Conservation (phyloP, 1,140 invertebrate species). For the Ceratosolen fusciceps region DNA sequence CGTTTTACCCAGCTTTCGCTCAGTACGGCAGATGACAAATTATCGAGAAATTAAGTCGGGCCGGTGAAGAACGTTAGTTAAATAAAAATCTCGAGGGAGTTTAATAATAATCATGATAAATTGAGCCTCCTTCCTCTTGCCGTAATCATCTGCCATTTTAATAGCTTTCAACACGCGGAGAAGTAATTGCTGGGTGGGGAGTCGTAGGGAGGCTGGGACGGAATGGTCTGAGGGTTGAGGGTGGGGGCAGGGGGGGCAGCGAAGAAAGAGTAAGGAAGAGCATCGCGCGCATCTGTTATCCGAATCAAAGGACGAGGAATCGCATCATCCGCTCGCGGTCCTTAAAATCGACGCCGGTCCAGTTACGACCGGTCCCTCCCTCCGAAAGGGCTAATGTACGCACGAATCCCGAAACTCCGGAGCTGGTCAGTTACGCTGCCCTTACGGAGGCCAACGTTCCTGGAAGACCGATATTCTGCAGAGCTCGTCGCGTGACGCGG, state of each 20-base stretch:
- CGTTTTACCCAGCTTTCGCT: not conserved
- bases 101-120: not conserved
- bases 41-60: not conserved
- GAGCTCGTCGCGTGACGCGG: not conserved
- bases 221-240: too few relatives aligned
- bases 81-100: not conserved
- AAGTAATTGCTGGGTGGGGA: not conserved
- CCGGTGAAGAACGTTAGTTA: not conserved
- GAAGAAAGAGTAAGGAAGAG: too few relatives aligned
- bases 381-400: not conserved
- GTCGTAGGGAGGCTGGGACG: not conserved
- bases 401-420: too few relatives aligned
- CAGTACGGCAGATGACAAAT: not conserved
- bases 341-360: not conserved
- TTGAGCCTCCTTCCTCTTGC: not conserved
- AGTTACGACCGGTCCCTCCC: not conserved
- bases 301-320: not conserved
- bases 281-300: not conserved
- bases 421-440: not conserved
- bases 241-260: too few relatives aligned
- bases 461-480: not conserved
- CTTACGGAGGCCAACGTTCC: not conserved
- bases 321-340: not conserved
- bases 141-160: not conserved
- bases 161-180: not conserved